Evolutionary conservation across 2,113 vertebrate genomes (phyloP), one percentile per base, ranked within the genome.

Genomic region (Calidris pygmaea): DNA sequence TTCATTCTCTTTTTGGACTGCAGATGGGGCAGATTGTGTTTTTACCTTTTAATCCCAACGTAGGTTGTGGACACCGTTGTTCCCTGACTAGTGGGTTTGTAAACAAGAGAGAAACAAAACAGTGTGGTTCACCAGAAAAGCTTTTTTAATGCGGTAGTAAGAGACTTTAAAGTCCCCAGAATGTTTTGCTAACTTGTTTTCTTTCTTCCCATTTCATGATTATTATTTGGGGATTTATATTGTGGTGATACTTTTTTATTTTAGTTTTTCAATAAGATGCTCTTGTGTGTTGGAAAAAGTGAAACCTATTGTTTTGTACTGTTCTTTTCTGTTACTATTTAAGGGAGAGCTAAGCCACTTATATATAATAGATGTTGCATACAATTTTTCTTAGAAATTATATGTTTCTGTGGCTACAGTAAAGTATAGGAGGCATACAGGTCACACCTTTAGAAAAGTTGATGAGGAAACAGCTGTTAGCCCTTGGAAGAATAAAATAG

Each of bases 261-360:
- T 96, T 92, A 93, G 86, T 85, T 97, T 85, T 96, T 96, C 90
- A 95, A 87, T 94, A 94, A 95, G 96, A 97, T 85, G 82, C 72
- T 92, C 86, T 85, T 70, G 81, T 93, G 97, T 90, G 88, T 92
- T 85, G 85, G 85, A 90, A 91, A 93, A 93, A 97, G 95, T 85
- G 32, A 92, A 89, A 72, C 85, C 85, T 92, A 77, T 55, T 89
- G 89, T 96, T 97, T 97, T 97, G 93, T 97, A 97, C 93, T 89
- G 89, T 96, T 97, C 96, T 97, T 95, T 97, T 98, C 96, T 96
- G 95, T 97, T 97, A 87, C 91, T 97, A 97, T 98, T 97, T 97
- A 98, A 98, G 96, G 96, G 95, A 97, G 95, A 98, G 95, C 84
- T 89, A 97, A 96, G 96, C 96, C 96, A 95, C 96, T 96, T 96